Evolutionary conservation across 2,888 invertebrate genomes (phyloP), one percentile per base, ranked within the genome.

Genomic region (Lochmaea crataegi): DNA sequence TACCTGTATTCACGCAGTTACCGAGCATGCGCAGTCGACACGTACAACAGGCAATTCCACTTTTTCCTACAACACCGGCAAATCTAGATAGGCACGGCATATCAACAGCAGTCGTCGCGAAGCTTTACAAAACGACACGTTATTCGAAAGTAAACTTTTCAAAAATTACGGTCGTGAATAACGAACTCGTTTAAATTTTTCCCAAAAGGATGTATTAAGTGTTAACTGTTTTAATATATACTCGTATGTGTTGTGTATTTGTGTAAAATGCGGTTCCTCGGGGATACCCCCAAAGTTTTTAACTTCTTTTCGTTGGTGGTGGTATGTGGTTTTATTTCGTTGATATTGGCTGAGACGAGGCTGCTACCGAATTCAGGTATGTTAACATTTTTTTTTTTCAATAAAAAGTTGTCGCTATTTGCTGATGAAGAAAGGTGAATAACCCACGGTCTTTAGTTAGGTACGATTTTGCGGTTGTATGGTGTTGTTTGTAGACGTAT

Each of bases 201-300:
- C 14, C 45, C 45, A 45, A 11, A 45, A 45, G 4, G 61, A 38
- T 38, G 26, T 63, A 42, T 63, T 18, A 18, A 53, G 42, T 18
- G 42, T 63, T 42, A 12, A 16, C 2, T 38, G 41, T 42, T 61
- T 42, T 42, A 2, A 16, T 63, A 65, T 67, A 70, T 67, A 68
- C 41, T 76, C 75, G 77, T 73, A 74, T 78, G 78, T 78, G 79
- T 76, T 75, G 78, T 79, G 76, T 68, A 69, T 75, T 74, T 78
- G 80, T 78, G 76, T 78, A 81, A 80, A 79, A 83, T 83, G 84
- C 81, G 77, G 82, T 82, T 83, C 79, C 78, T 80, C 75, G 79
- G 82, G 80, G 82, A 79, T 75, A 80, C 79, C 80, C 81, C 83
- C 80, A 75, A 61, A 68, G 74, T 75, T 73, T 78, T 81, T 76